These are phyloP conservation scores for Polyodon spathula DNA, from an alignment of 2,113 vertebrate species.

Conservation along the genomic window DNA sequence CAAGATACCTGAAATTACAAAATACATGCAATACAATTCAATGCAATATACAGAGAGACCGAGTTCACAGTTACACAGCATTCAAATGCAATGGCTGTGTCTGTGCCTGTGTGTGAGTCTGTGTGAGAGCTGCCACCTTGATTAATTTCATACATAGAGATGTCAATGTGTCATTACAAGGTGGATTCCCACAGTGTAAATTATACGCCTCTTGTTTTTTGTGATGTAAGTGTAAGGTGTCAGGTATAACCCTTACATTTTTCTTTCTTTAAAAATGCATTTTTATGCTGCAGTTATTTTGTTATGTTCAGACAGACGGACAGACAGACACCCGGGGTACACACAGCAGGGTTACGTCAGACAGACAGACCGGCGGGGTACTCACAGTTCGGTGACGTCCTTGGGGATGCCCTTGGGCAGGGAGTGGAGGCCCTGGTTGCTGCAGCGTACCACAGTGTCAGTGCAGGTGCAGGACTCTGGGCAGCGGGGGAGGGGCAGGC, in stretches of 20 bases:
- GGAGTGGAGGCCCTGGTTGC: slow-evolving; percentile 75
- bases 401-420: slow-evolving; percentile 90
- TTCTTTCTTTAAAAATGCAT: not conserved
- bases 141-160: not conserved
- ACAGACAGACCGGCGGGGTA: slow-evolving; percentile 21
- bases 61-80: not conserved
- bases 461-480: slow-evolving; percentile 85
- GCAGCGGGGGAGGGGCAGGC: slow-evolving; percentile 73
- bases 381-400: slow-evolving; percentile 94
- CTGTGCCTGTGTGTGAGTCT: no score
- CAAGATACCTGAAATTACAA: slow-evolving; percentile 76
- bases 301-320: not conserved
- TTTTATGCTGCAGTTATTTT: no score
- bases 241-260: not conserved
- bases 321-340: not conserved
- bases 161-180: not conserved
- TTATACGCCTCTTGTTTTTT: not conserved
- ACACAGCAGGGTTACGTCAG: no score
- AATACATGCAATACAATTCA: not conserved
- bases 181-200: not conserved
- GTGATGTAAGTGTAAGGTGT: not conserved
- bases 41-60: not conserved
- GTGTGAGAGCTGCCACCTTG: no score
- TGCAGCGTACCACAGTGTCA: slow-evolving; percentile 87
- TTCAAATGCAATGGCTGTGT: no score